Evolutionary conservation across 2,888 invertebrate genomes (phyloP).

Genomic region (Acrobasis consociella): DNA sequence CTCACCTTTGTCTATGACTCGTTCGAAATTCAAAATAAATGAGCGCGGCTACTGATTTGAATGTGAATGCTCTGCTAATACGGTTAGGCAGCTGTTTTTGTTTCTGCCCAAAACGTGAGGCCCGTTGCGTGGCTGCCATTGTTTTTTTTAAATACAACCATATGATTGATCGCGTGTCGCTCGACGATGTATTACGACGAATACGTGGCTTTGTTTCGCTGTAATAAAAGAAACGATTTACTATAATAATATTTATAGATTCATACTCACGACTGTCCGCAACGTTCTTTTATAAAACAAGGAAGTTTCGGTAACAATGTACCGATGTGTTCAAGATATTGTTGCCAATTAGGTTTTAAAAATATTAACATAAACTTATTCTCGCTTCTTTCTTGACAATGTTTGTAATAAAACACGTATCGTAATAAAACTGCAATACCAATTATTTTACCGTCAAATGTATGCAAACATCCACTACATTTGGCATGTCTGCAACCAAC

Average conservation of each 20-base stretch:
- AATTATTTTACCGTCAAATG: conserved; percentile 34
- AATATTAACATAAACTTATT: conserved; percentile 10
- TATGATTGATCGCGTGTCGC: conserved; percentile 39
- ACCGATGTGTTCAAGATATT: conserved; percentile 1
- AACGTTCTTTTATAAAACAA: neutral
- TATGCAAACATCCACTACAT: conserved; percentile 22
- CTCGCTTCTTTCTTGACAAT: conserved; percentile 10
- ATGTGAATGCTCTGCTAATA: conserved; percentile 74
- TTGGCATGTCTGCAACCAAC: conserved; percentile 5
- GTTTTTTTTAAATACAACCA: conserved; percentile 37
- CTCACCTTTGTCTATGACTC: conserved; percentile 62
- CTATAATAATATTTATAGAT: conserved; percentile 24
- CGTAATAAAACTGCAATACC: conserved; percentile 25
- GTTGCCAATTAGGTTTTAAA: conserved; percentile 7
- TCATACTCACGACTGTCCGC: conserved; percentile 16
- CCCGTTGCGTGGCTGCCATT: conserved; percentile 35
- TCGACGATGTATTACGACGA: conserved; percentile 27
- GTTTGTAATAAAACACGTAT: conserved; percentile 25
- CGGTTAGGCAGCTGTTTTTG: conserved; percentile 69
- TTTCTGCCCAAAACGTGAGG: conserved; percentile 64
- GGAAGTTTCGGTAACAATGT: conserved; percentile 4
- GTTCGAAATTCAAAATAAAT: conserved; percentile 76
- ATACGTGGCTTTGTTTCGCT: conserved; percentile 35
- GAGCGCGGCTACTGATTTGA: conserved; percentile 77
- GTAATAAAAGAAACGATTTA: conserved; percentile 22